Conservation (phyloP, 2,888 invertebrate genomes). For the Homarus gammarus region DNA sequence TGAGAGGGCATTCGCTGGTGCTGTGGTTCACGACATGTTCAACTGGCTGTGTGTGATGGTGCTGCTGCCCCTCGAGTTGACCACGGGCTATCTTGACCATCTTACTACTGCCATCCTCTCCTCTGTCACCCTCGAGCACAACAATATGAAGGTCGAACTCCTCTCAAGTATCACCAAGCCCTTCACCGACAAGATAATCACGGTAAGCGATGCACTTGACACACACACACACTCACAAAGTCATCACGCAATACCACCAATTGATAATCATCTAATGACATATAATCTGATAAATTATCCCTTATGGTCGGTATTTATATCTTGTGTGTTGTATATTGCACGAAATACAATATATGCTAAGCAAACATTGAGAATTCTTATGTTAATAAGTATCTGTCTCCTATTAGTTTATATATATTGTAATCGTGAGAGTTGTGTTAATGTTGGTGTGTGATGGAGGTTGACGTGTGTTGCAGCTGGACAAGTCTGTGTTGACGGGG, state of each 20-base stretch:
- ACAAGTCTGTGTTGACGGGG: conserved; percentile 79
- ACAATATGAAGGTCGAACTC: conserved; percentile 78
- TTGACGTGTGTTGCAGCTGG: conserved; percentile 78
- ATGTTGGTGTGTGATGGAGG: background rate
- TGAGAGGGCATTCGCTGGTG: conserved; percentile 82
- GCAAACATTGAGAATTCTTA: too few species aligned
- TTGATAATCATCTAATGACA: too few species aligned
- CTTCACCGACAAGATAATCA: conserved; percentile 79
- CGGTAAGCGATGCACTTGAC: too few species aligned
- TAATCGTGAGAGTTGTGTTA: too few species aligned
- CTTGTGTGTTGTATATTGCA: too few species aligned
- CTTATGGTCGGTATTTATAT: too few species aligned
- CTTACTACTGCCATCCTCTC: conserved; percentile 79
- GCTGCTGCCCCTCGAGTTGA: conserved; percentile 81
- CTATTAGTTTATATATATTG: too few species aligned
- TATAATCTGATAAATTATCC: too few species aligned
- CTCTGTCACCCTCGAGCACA: conserved; percentile 77
- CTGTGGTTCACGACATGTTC: conserved; percentile 83
- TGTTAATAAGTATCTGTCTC: too few species aligned
- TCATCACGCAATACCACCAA: too few species aligned
- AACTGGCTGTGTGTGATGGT: conserved; percentile 82
- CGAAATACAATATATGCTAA: too few species aligned
- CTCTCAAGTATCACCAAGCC: conserved; percentile 79
- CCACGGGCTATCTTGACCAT: conserved; percentile 79
- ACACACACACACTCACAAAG: too few species aligned